phyloP scores from a whole-genome alignment of 2,888 invertebrate species.

The Heliconius aoede region DNA sequence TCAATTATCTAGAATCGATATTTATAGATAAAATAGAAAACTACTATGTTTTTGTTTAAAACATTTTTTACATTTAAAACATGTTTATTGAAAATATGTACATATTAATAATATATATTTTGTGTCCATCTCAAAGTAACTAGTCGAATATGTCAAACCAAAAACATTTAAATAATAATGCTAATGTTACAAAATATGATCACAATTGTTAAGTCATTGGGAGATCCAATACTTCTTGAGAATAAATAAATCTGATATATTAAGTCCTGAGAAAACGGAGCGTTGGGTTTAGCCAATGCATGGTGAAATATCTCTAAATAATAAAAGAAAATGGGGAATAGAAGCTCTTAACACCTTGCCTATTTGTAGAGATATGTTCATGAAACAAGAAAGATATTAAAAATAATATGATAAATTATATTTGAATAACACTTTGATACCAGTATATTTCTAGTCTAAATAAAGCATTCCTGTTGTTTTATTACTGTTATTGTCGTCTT shows the following conservation, averaged over 20 bases:
- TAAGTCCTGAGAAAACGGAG: too few species aligned
- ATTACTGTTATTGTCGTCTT: not conserved
- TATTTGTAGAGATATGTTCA: not conserved
- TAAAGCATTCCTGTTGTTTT: not conserved
- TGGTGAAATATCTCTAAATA: not conserved
- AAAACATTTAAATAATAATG: not conserved
- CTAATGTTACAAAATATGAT: not conserved
- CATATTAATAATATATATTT: not conserved
- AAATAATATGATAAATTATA: not conserved
- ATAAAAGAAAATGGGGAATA: too few species aligned
- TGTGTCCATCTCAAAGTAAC: not conserved
- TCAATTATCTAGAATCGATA: too few species aligned
- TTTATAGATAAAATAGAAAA: too few species aligned
- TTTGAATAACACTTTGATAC: not conserved
- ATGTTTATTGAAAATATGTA: not conserved
- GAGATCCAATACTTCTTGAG: too few species aligned
- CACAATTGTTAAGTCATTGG: not conserved
- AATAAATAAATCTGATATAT: not conserved
- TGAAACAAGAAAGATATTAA: not conserved
- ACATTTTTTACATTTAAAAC: not conserved
- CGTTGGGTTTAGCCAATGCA: not conserved
- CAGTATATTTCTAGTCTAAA: conserved; percentile 19
- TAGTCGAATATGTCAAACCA: conserved; percentile 6
- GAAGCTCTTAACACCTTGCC: not conserved
- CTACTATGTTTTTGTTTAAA: too few species aligned